Base-by-base conservation (phyloP, 2,888 invertebrate species). In the Galeruca laticollis region DNA sequence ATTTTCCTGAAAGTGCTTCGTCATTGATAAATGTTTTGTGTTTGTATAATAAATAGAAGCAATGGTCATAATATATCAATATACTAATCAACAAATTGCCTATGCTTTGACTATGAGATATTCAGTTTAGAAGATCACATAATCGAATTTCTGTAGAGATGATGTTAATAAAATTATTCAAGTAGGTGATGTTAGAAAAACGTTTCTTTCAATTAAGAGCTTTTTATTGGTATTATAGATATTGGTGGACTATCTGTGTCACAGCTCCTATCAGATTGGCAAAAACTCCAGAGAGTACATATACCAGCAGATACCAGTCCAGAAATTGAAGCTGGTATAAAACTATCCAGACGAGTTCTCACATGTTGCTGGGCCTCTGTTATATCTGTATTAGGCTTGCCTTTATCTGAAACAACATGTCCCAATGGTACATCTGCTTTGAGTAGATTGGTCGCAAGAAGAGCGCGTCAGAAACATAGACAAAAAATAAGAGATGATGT, bases 301-400 rank as follows among this genome's bases (percentile, higher is more conserved):
- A 87, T 87, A 56, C 89, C 90, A 75, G 90, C 90, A 18, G 90
- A 89, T 74, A 89, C 87, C n/a, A 91, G 92, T 13, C 90, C 91
- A 0, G 91, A 93, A 78, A 89, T 92, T 13, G 93, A 94, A 80
- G 95, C 95, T 0, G 94, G 94, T 75, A 89, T 92, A 35, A 92
- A 93, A 76, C 87, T 94, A 81, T 91, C 93, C 0, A 88, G 94
- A 78, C 88, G 94, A 68, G 91, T 97, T 40, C 84, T 98, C 60
- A 95, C 95, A 0, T 94, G 95, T 78, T 96, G 96, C 80, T 98
- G 97, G 97, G 93, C 94, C 47, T 94, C 95, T 0, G 93, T 97
- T 89, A 92, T 97, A 70, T 93, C 93, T 15, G 95, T 98, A 0
- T 86, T 97, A 15, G 94, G 96, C 56, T 91, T 92, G 0, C 92